Percentiles rank a stretch among this genome's conserved stretches.
Evolutionary conservation across 2,888 invertebrate species (phyloP).

Genomic region (Quadriops clusia): DNA sequence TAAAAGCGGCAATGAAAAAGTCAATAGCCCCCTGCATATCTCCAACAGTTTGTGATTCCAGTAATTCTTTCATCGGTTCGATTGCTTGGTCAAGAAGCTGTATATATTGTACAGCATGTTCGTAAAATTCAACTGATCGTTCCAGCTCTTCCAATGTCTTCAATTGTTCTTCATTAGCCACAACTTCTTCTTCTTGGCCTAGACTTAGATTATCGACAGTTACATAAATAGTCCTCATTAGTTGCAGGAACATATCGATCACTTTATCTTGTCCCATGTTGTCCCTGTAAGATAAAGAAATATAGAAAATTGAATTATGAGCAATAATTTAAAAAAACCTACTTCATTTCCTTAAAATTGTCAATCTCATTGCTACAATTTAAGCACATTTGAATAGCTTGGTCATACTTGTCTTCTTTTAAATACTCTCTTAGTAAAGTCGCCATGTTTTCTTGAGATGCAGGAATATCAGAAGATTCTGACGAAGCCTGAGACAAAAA

Average conservation of each 20-base stretch:
- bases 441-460: constrained; percentile 11
- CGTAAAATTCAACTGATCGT: constrained; percentile 54
- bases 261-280: constrained; percentile 17
- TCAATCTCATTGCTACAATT: constrained; percentile 10
- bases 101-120: constrained; percentile 36
- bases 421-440: constrained; percentile 36
- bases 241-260: constrained; percentile 18
- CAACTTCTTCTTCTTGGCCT: constrained; percentile 10
- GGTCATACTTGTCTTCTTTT: constrained; percentile 39
- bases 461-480: constrained; percentile 2
- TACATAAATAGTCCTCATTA: constrained; percentile 20
- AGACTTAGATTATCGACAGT: constrained; percentile 14
- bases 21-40: constrained; percentile 84
- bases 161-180: constrained; percentile 9
- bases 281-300: constrained; percentile 13
- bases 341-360: constrained; percentile 14
- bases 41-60: constrained; percentile 59
- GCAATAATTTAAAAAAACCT: too few species aligned
- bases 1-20: constrained; percentile 71
- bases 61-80: constrained; percentile 56
- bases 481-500: constrained; percentile 1
- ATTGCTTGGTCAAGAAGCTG: constrained; percentile 38
- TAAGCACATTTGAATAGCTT: constrained; percentile 35
- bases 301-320: constrained; percentile 1
- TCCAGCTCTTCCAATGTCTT: constrained; percentile 38